Percentiles rank a stretch among this genome's conserved stretches.
Conservation (phyloP, 1,140 invertebrate genomes). For the Aphelenchoides fujianensis region DNA sequence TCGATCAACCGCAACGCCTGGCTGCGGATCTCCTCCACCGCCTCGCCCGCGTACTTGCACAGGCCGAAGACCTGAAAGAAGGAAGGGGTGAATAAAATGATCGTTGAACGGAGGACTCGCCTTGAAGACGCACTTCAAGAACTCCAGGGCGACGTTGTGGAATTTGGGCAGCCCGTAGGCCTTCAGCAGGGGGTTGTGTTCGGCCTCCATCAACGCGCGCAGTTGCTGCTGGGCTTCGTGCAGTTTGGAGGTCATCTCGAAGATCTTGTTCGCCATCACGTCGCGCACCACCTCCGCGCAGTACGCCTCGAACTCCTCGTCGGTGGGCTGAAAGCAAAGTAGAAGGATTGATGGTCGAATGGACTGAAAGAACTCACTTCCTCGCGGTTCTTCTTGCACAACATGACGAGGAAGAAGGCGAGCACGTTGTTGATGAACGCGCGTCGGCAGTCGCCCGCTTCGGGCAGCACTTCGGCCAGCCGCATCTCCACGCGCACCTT, state of each 20-base stretch:
- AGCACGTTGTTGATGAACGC: conserved; percentile 21
- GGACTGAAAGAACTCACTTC: conserved; percentile 29
- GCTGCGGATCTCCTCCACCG: conserved; percentile 35
- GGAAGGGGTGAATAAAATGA: not conserved
- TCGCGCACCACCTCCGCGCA: conserved; percentile 33
- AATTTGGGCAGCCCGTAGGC: not conserved
- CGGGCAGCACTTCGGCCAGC: conserved; percentile 19
- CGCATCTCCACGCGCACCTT: conserved; percentile 28
- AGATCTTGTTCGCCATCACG: conserved; percentile 33
- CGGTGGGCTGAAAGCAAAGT: not conserved
- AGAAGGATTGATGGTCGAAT: not conserved
- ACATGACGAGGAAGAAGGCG: conserved; percentile 28
- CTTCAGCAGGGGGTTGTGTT: conserved; percentile 1
- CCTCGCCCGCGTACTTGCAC: conserved; percentile 21
- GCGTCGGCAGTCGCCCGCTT: conserved; percentile 25
- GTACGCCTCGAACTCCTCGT: conserved; percentile 23
- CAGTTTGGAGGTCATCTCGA: conserved; percentile 33
- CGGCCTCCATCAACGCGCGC: conserved; percentile 4
- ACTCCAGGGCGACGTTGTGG: conserved; percentile 40
- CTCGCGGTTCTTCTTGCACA: conserved; percentile 21
- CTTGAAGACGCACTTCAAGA: conserved; percentile 47
- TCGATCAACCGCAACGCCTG: conserved; percentile 37
- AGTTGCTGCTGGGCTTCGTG: conserved; percentile 30
- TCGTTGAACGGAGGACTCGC: conserved; percentile 10
- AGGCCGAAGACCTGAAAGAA: conserved; percentile 35